Evolutionary conservation across 2,113 vertebrate genomes (phyloP), one percentile per base, ranked within the genome.

Genomic region (Heterochromis multidens): DNA sequence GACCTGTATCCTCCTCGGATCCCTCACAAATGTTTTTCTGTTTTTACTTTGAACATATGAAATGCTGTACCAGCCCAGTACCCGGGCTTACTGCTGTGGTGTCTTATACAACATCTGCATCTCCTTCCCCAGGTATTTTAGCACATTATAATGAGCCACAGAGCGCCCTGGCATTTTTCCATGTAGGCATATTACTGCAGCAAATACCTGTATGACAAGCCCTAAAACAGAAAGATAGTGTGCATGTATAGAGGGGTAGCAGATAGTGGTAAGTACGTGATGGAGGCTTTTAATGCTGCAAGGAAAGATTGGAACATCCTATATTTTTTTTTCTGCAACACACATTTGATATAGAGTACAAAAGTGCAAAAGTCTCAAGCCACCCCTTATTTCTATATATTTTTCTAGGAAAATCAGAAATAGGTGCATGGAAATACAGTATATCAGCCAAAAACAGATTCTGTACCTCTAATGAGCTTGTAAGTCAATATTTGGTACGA

Each of bases 81-180:
- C 56, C 25, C 21, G 10, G 1, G 2, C 31, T 52, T 52, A 57
- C 63, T 72, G 77, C 72, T 67, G 61, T 77, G 43, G 77, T 61
- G 65, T 82, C 82, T 79, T 83, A 77, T 90, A 85, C 33, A 93
- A 84, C 91, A 93, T 93, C 87, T 90, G 84, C 77, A 89, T 65
- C 60, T 40, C 65, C 46, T 70, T 89, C 88, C 86, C 76, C 10
- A 56, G 91, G 83, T 91, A 81, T 76, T 85, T 88, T 43, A 79
- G 56, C n/a, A 67, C 77, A 58, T 85, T 87, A 79, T 92, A 91
- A 94, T 93, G 88, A 94, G 87, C 57, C 40, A 31, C 87, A 78
- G 54, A 29, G 19, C 17, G 8, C 31, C 27, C 59, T 86, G 78
- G 54, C 78, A 87, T 85, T 86, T 90, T 77, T 82, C 77, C 82